These are phyloP conservation scores for Calonectris borealis DNA, from an alignment of 2,113 vertebrate species.

Conservation along the genomic window DNA sequence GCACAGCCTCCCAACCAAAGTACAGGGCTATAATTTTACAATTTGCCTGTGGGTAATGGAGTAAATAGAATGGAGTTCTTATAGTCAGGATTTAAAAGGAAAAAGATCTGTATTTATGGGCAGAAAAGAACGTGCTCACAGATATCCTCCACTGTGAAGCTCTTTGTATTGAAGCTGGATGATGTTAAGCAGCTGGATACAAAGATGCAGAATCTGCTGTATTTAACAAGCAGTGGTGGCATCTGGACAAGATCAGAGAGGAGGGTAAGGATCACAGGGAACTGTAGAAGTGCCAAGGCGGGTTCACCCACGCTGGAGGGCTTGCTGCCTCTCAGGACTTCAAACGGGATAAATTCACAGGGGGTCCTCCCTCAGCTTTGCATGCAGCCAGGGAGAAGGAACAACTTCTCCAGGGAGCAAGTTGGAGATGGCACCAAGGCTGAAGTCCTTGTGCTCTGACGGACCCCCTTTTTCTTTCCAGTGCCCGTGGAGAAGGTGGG, in stretches of 20 bases:
- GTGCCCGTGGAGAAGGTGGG: accelerated
- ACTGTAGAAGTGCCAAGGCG: background rate
- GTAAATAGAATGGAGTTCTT: constrained; percentile 52
- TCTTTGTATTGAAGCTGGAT: background rate
- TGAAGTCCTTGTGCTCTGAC: background rate
- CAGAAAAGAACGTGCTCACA: background rate
- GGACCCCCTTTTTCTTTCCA: background rate
- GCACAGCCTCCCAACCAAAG: constrained; percentile 7
- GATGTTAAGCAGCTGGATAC: constrained; percentile 9
- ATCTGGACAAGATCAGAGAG: constrained; percentile 60
- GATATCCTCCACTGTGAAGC: background rate
- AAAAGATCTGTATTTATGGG: constrained; percentile 25
- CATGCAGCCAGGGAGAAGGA: background rate
- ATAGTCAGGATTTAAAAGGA: constrained; percentile 27
- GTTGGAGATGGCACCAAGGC: background rate
- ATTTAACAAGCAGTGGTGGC: constrained; percentile 14
- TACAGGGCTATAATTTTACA: constrained; percentile 63
- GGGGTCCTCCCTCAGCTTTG: background rate
- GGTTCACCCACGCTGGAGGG: background rate
- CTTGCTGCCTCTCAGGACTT: background rate
- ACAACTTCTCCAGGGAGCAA: background rate
- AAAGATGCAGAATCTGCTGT: background rate
- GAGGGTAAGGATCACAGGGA: background rate
- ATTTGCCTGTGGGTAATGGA: constrained; percentile 64
- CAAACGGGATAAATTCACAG: background rate